Evolutionary conservation across 2,113 vertebrate species (phyloP).

Genomic region (Lagopus leucura): DNA sequence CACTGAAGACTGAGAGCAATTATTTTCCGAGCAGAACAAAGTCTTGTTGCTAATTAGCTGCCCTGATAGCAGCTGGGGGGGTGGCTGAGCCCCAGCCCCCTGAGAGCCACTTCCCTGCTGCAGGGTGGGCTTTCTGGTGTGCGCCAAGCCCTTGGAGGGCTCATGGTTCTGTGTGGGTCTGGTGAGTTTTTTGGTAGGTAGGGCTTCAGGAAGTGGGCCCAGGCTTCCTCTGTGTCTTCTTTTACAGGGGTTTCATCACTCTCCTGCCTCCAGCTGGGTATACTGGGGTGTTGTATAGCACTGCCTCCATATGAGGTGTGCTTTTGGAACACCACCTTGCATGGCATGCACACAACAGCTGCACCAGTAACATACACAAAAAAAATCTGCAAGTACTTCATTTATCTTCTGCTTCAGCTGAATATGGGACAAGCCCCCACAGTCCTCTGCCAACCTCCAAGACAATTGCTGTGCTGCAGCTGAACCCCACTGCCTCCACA

Average conservation of each 20-base stretch:
- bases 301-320: not conserved
- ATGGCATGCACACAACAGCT: not conserved
- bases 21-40: conserved; percentile 45
- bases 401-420: not conserved
- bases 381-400: not conserved
- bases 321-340: not conserved
- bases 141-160: rapidly evolving
- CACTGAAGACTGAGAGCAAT: conserved; percentile 18
- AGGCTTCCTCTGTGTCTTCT: not conserved
- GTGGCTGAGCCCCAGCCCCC: not conserved
- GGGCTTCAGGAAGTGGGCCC: not conserved
- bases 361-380: not conserved
- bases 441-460: not conserved
- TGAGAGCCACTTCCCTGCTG: rapidly evolving
- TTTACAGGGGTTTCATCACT: not conserved
- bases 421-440: not conserved
- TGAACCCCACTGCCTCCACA: not conserved
- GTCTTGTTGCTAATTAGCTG: conserved; percentile 35
- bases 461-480: not conserved
- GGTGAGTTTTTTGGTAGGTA: not conserved
- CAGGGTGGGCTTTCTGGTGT: not conserved
- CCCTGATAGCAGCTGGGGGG: not conserved
- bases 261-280: not conserved
- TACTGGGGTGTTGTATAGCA: not conserved
- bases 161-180: not conserved